Evolutionary conservation across 92 coral and sea anemone genomes (phyloP).

Genomic region (Porites cylindrica): DNA sequence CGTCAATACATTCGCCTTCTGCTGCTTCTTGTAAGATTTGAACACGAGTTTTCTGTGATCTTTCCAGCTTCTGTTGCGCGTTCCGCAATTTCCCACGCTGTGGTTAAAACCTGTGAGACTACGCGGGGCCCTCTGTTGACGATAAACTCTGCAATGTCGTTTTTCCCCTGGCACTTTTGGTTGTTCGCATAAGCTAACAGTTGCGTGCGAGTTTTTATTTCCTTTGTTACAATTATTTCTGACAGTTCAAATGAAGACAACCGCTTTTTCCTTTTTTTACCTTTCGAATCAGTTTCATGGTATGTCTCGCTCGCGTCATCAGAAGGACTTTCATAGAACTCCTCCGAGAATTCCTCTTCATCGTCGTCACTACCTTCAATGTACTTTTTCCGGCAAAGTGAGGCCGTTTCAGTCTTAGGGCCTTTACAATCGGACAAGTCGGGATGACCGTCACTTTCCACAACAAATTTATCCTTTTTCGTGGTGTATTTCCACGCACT

Average conservation of each 20-base stretch:
- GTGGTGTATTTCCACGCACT: too few species aligned
- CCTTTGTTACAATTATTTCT: constrained; percentile 31
- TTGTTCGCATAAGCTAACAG: constrained; percentile 56
- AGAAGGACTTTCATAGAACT: background rate
- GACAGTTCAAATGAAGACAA: constrained; percentile 44
- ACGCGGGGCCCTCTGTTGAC: constrained; percentile 46
- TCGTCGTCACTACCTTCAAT: background rate
- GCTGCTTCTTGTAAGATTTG: constrained; percentile 43
- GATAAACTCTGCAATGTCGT: constrained; percentile 62
- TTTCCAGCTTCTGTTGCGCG: constrained; percentile 28
- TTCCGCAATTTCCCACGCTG: constrained; percentile 42
- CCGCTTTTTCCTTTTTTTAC: constrained; percentile 32
- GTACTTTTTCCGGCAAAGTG: background rate
- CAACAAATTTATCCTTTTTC: too few species aligned
- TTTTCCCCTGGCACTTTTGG: constrained; percentile 49
- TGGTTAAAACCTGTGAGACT: constrained; percentile 22
- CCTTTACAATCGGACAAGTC: too few species aligned
- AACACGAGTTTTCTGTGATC: constrained; percentile 18
- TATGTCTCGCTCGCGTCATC: background rate
- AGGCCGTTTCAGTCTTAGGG: too few species aligned
- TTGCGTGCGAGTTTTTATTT: constrained; percentile 35
- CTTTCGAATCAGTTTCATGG: background rate
- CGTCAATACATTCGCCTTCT: constrained; percentile 32
- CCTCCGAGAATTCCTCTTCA: background rate
- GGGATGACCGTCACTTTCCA: too few species aligned